Evolutionary conservation across 2,113 vertebrate species (phyloP).

Genomic region (Centropristis striata): DNA sequence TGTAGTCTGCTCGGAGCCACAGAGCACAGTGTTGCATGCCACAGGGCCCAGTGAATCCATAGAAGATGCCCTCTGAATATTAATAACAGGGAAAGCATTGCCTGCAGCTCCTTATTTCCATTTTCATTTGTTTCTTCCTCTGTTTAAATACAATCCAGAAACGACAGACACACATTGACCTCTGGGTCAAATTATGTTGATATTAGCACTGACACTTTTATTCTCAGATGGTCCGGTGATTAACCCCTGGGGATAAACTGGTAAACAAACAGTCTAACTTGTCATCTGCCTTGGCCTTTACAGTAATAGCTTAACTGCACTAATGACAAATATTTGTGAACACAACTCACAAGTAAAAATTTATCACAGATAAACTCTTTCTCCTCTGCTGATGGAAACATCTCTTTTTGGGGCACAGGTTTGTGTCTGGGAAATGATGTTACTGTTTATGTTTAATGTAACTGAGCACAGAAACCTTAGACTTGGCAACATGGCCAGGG

Average conservation of each 20-base stretch:
- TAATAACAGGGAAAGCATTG: conserved; percentile 55
- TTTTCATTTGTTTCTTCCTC: conserved; percentile 36
- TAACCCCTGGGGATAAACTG: not conserved
- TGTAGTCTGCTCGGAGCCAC: conserved; percentile 56
- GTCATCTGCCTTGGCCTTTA: conserved; percentile 24
- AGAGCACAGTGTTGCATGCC: conserved; percentile 49
- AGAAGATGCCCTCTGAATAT: conserved; percentile 73
- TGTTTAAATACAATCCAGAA: conserved; percentile 34
- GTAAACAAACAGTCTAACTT: not conserved
- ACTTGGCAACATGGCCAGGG: conserved; percentile 66
- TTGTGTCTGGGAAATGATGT: conserved; percentile 62
- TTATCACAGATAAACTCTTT: conserved; percentile 31
- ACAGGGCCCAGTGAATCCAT: conserved; percentile 48
- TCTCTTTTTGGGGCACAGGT: conserved; percentile 42
- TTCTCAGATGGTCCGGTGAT: conserved; percentile 5
- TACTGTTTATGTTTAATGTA: conserved; percentile 67
- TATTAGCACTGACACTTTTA: conserved; percentile 6
- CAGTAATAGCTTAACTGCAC: conserved; percentile 14
- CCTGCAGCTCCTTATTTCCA: conserved; percentile 53
- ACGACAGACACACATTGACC: conserved; percentile 4
- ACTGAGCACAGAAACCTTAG: conserved; percentile 62
- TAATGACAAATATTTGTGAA: conserved; percentile 15
- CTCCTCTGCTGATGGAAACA: conserved; percentile 31
- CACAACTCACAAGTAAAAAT: conserved; percentile 10
- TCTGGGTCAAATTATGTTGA: conserved; percentile 38